Evolutionary conservation across 2,797 vertebrate genomes (phyloP), one percentile per base, ranked within the genome.

Genomic region (Pipistrellus kuhlii): DNA sequence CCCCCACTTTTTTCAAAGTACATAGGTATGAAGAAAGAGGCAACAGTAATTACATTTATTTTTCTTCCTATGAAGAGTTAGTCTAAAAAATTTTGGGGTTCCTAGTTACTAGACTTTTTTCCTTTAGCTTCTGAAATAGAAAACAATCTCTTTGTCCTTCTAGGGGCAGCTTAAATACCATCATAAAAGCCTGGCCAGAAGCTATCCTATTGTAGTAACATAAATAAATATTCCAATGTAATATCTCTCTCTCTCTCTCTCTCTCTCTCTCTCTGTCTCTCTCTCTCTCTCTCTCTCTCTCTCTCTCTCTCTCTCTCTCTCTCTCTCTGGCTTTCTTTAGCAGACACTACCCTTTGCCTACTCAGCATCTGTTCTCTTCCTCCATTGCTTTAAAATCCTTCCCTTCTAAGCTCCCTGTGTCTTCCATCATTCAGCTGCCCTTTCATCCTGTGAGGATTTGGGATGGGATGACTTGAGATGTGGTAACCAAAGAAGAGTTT

Each of bases 1-100:
- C 8, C 69, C 57, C 86, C 23, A 6, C 72, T 35, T 53, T 69
- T 32, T 68, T 57, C 66, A 77, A 75, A 94, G 91, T 92, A 92
- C 91, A 30, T 77, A 93, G 96, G 73, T 44, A 85, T 14, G 0
- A 94, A 90, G 62, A 96, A 88, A 96, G 75, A 94, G 92, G 21
- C 73, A 90, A 23, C 76, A 83, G 66, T 96, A 92, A 75, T 32
- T 69, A 44, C 14, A 55, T 66, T 81, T 23, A 59, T 57, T 72
- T 17, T 69, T 62, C 57, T 38, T 85, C 57, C 41, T 62, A 15
- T 59, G 13, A 72, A 78, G n/a, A 90, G 25, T 20, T 32, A 53
- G 30, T 53, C 38, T 38, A 38, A 38, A 38, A 38, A 38, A 38
- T 38, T 38, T 38, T 3, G 38, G 38, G 38, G 38, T 38, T 38